phyloP scores from a whole-genome alignment of 2,888 invertebrate species.

The Pristionchus entomophagus region DNA sequence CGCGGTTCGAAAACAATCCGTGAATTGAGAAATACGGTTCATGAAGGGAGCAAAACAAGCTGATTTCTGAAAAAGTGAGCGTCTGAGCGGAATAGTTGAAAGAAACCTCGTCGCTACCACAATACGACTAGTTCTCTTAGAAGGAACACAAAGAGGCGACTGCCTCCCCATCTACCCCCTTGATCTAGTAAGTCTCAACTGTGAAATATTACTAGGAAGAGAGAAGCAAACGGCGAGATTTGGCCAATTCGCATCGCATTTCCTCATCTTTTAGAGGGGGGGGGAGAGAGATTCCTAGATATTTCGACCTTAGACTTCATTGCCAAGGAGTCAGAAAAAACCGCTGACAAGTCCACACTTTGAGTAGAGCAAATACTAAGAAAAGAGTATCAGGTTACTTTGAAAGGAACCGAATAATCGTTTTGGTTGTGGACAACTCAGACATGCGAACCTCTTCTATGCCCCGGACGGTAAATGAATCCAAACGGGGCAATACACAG shows the following conservation, averaged over 20 bases:
- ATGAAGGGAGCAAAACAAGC: background rate
- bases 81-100: background rate
- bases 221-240: background rate
- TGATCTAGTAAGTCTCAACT: background rate
- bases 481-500: background rate
- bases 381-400: no score
- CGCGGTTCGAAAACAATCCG: background rate
- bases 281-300: background rate
- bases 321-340: background rate
- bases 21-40: slow-evolving; percentile 14
- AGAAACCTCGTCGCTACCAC: background rate
- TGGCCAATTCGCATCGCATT: background rate
- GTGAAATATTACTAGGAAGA: background rate
- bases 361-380: no score
- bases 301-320: background rate
- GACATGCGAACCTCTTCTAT: background rate
- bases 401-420: no score
- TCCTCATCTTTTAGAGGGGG: no score
- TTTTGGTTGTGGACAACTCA: no score
- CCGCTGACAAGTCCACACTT: background rate
- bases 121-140: background rate
- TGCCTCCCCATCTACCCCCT: background rate
- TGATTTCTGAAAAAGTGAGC: background rate
- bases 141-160: background rate
- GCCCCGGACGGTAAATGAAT: background rate